These are phyloP conservation scores for Limanda limanda DNA, from an alignment of 2,113 vertebrate species.

Conservation along the genomic window DNA sequence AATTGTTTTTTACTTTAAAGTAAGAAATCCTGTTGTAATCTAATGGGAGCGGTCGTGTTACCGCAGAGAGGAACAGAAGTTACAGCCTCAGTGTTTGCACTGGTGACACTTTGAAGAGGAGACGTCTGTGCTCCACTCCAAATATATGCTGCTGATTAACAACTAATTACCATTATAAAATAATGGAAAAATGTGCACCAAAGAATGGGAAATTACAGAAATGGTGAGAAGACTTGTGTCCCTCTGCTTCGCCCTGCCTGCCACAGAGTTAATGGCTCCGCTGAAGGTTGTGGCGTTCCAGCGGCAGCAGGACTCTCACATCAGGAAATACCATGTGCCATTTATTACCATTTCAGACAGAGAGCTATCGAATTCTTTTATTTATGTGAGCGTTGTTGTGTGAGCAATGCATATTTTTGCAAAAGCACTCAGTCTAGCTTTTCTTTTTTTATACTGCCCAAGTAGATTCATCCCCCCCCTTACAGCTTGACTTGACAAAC, in stretches of 20 bases:
- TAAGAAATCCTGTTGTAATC: neutral
- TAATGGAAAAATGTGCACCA: neutral
- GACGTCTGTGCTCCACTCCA: neutral
- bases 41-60: neutral
- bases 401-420: neutral
- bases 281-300: slow-evolving; percentile 12
- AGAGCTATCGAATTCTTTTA: neutral
- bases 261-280: slow-evolving; percentile 6
- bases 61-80: neutral
- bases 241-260: neutral
- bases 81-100: neutral
- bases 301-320: slow-evolving; percentile 6
- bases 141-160: neutral
- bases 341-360: slow-evolving; percentile 17
- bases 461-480: neutral
- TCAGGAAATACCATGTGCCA: slow-evolving; percentile 9
- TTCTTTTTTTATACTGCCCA: neutral
- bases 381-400: neutral
- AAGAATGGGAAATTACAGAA: neutral
- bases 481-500: neutral
- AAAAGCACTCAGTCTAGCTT: neutral
- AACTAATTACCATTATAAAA: neutral
- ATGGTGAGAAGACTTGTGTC: neutral
- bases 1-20: neutral
- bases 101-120: neutral